These are phyloP conservation scores for Rhinoraja longicauda DNA, from an alignment of 2,797 vertebrate genomes.

Conservation along the genomic window DNA sequence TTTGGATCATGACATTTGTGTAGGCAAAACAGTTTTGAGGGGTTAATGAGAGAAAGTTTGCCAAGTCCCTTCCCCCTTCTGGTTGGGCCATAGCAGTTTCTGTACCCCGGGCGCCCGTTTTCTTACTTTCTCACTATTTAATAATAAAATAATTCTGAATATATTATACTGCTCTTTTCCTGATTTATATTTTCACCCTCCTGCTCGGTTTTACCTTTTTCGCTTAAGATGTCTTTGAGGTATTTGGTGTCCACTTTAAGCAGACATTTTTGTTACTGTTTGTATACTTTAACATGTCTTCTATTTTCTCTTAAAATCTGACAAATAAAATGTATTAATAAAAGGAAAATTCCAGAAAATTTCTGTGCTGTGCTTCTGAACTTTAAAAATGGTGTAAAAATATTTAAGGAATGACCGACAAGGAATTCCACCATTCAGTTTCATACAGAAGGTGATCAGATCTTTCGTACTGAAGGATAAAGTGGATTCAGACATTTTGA, in stretches of 20 bases:
- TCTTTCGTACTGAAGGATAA: not conserved
- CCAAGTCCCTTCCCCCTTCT: not conserved
- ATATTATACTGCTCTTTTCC: not conserved
- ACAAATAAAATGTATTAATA: not conserved
- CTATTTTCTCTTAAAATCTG: conserved; percentile 26
- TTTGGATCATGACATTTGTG: not conserved
- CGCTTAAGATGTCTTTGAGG: not conserved
- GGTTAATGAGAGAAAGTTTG: not conserved
- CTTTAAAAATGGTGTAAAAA: not conserved
- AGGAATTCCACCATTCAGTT: conserved; percentile 7
- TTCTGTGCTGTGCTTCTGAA: not conserved
- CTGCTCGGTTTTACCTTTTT: not conserved
- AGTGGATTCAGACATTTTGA: conserved; percentile 21
- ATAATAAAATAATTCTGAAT: not conserved
- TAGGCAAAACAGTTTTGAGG: not conserved
- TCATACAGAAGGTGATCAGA: conserved; percentile 8
- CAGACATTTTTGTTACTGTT: conserved; percentile 23
- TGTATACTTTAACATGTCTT: conserved; percentile 31
- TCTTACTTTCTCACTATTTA: not conserved
- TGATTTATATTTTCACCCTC: not conserved
- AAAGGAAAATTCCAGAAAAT: conserved; percentile 32
- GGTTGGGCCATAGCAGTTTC: not conserved
- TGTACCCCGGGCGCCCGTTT: not conserved
- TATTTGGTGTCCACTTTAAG: not conserved
- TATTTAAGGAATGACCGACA: not conserved